Evolutionary conservation across 2,888 invertebrate species (phyloP), one percentile per base, ranked within the genome.

Genomic region (Coleophora deauratella): DNA sequence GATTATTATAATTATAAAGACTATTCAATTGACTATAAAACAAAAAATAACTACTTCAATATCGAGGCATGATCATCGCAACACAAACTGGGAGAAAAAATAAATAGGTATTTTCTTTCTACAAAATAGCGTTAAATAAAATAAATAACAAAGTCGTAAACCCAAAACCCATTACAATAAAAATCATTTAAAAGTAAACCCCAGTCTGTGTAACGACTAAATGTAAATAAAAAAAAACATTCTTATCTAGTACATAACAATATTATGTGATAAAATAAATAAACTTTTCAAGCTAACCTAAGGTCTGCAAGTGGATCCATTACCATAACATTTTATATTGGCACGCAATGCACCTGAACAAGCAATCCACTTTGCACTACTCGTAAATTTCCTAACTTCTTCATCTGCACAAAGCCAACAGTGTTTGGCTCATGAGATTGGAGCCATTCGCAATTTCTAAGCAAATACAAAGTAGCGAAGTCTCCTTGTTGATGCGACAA

Each of bases 21-120:
- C 63, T 70, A 62, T 62, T 48, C 52, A 69, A 69, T 67, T 66
- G 69, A 70, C 67, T 68, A 71, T 61, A 59, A 62, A 59, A 63
- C 37, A 57, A 62, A 51, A 53, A 48, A 44, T 55, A 53, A n/a
- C n/a, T 44, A 51, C 45, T 54, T 51, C 43, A 47, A 51, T 49
- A 45, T 46, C 43, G 41, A 39, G 44, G 37, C 38, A 41, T 33
- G 33, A 35, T 51, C 39, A 57, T 45, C 38, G 51, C 52, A 47
- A 54, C 49, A 51, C 60, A 53, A 52, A 57, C 62, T 59, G 63
- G 62, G 64, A 53, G 11, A 52, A 58, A 59, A 57, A 67, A 70
- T 61, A 51, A 58, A 65, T 55, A 59, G 41, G 45, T 59, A 64
- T 63, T 67, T 62, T 66, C 59, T 66, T 60, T 66, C 56, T 62